Percentiles rank a stretch among this genome's conserved stretches.
phyloP scores from a whole-genome alignment of 2,113 vertebrate genomes.

The Girardinichthys multiradiatus region DNA sequence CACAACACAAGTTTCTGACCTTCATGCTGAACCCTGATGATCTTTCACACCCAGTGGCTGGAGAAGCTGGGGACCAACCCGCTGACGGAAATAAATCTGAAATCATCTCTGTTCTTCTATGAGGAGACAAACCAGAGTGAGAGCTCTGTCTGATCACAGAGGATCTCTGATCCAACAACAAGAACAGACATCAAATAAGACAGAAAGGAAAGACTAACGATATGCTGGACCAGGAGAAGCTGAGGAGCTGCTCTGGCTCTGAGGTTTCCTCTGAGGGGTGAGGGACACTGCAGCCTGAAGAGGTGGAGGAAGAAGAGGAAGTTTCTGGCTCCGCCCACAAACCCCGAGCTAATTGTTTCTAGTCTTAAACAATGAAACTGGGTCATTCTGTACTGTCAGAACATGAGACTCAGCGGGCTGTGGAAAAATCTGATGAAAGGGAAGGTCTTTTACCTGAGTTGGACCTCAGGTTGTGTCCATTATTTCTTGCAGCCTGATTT shows the following conservation, averaged over 20 bases:
- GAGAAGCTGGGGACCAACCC: conserved; percentile 14
- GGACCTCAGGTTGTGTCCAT: too few relatives aligned
- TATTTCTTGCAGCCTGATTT: too few relatives aligned
- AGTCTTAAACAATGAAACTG: background rate
- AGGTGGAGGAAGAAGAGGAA: background rate
- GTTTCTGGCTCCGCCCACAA: background rate
- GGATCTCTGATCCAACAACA: conserved; percentile 9
- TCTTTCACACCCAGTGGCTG: background rate
- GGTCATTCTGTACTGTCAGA: background rate
- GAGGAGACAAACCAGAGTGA: background rate
- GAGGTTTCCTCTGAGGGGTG: conserved; percentile 3
- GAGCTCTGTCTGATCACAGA: background rate
- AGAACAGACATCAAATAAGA: background rate
- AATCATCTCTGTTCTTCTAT: conserved; percentile 13
- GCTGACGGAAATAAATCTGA: conserved; percentile 7
- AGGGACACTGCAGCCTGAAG: background rate
- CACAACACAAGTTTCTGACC: too few relatives aligned
- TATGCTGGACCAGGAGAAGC: background rate
- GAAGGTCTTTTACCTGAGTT: too few relatives aligned
- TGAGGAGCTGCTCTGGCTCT: background rate
- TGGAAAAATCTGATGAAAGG: too few relatives aligned
- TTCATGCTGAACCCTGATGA: background rate
- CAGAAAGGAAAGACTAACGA: background rate
- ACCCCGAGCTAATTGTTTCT: background rate
- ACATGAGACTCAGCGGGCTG: too few relatives aligned